Evolutionary conservation across 1,140 invertebrate species (phyloP).

Genomic region (Hesperophylax magnus): DNA sequence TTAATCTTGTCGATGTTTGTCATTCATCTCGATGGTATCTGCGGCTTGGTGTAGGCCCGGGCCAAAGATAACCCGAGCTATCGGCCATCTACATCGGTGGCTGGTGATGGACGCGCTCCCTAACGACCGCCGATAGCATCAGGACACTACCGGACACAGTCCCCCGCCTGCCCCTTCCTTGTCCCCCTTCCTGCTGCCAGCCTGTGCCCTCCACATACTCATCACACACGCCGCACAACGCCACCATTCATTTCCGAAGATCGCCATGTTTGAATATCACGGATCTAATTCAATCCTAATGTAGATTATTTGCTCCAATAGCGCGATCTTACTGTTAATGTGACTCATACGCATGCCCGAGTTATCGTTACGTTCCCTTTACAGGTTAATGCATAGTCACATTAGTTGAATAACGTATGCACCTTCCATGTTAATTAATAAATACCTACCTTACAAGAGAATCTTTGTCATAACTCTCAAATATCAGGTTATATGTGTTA

Average conservation of each 20-base stretch:
- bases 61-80: slow-evolving; percentile 47
- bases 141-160: slow-evolving; percentile 37
- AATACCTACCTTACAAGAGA: too few species aligned
- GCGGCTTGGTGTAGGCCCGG: slow-evolving; percentile 30
- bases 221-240: slow-evolving; percentile 27
- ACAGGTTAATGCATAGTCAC: too few species aligned
- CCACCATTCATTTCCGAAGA: neutral
- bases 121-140: slow-evolving; percentile 47
- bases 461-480: too few species aligned
- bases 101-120: slow-evolving; percentile 42
- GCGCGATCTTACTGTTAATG: neutral
- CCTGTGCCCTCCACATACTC: neutral
- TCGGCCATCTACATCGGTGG: slow-evolving; percentile 42
- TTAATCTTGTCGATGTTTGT: slow-evolving; percentile 33
- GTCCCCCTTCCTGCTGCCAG: slow-evolving; percentile 5
- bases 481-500: too few species aligned
- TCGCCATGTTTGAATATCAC: slow-evolving; percentile 4
- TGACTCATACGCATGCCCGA: neutral
- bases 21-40: slow-evolving; percentile 24
- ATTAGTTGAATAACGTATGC: too few species aligned
- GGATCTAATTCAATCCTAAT: slow-evolving; percentile 7
- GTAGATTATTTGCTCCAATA: neutral
- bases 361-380: neutral
- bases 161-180: slow-evolving; percentile 11
- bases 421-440: too few species aligned